Evolutionary conservation across 2,113 vertebrate genomes (phyloP).

Genomic region (Anseranas semipalmata): DNA sequence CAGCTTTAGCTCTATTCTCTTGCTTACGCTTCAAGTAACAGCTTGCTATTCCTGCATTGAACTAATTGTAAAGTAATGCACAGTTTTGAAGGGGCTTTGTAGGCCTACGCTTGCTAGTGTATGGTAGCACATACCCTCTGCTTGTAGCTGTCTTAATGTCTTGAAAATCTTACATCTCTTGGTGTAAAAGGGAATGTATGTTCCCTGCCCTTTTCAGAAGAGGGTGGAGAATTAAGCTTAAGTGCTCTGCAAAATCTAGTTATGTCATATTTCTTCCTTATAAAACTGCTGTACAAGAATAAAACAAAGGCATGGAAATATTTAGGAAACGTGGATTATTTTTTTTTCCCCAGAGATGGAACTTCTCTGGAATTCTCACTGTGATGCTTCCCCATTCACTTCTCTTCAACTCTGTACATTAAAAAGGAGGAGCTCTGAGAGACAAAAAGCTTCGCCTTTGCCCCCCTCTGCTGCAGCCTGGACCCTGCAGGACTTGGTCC

Average conservation of each 20-base stretch:
- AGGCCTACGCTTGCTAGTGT: not conserved
- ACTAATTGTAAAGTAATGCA: not conserved
- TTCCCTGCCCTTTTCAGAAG: not conserved
- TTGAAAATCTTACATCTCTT: not conserved
- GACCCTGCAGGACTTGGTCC: not conserved
- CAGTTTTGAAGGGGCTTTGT: not conserved
- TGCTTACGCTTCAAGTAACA: not conserved
- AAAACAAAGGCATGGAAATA: not conserved
- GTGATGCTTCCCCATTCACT: not conserved
- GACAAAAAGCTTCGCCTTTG: constrained; percentile 32
- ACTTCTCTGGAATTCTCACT: constrained; percentile 45
- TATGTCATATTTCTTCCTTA: not conserved
- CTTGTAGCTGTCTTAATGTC: not conserved
- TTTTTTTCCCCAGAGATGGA: not conserved
- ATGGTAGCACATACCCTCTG: not conserved
- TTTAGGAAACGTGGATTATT: not conserved
- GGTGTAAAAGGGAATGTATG: not conserved
- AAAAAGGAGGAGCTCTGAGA: constrained; percentile 8
- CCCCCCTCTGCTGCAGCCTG: not conserved
- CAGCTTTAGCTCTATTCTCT: not conserved
- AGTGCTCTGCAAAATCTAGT: not conserved
- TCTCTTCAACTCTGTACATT: not conserved
- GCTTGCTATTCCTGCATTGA: not conserved
- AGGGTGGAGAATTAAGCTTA: not conserved
- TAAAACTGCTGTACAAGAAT: not conserved